Base-by-base conservation (phyloP, 2,113 vertebrate genomes). In the Odobenus rosmarus region DNA sequence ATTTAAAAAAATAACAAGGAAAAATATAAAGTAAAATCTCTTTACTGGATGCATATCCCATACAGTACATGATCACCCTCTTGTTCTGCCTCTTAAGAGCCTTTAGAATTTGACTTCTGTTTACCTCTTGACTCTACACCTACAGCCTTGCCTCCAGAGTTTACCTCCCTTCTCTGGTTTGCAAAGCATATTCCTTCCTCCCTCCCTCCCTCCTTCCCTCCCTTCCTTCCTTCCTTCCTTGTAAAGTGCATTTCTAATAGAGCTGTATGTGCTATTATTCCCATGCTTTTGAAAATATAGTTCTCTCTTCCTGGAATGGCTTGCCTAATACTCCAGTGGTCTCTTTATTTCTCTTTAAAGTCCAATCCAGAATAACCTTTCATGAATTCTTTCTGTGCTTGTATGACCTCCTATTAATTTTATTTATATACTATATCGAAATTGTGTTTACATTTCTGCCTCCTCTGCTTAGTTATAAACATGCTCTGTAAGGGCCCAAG, bases 91-190 rank as follows among this genome's bases (percentile, higher is more conserved):
- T 62, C 46, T 93, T 26, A 67, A 36, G 28, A 24, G 23, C 21
- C 55, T 74, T 81, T 80, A 90, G 72, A 67, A 86, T 95, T 90
- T 81, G 81, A 69, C 76, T 82, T 90, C n/a, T 76, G 31, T 61
- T 69, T 83, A 55, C n/a, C n/a, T 88, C 31, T 86, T 42, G 19
- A 33, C 26, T 59, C 46, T 86, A 18, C 49, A 74, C 16, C 55
- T 71, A 18, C 53, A n/a, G 3, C 33, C n/a, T 94, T 88, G 39
- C 42, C 64, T 79, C 31, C n/a, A n/a, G 8, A 88, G 46, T 59
- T 94, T 77, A 26, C 69, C 71, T 88, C 62, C 6, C 33, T 86
- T 59, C 51, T 92, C n/a, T 94, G 76, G 61, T 79, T 76, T 88
- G 55, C 72, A 61, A 57, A 74, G 72, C n/a, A 46, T 15, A 57